A percentile compares a stretch with the other conserved stretches of the same genome.
Conservation (phyloP, 1,140 invertebrate genomes). For the Brachionus manjavacas region DNA sequence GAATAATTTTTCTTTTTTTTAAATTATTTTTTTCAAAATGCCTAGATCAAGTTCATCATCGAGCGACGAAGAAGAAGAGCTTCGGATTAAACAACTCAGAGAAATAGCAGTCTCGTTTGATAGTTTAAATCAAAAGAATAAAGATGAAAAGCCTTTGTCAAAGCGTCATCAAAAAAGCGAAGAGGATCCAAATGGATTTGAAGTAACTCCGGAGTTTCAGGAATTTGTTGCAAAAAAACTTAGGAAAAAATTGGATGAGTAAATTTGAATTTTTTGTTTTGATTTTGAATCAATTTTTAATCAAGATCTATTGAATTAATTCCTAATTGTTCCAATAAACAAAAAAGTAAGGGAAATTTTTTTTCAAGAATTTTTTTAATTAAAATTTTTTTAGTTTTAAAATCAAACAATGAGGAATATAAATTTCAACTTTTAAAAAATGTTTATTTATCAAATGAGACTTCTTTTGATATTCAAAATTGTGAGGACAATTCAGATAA, state of each 20-base stretch:
- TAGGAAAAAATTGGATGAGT: constrained; percentile 19
- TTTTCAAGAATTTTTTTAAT: neutral
- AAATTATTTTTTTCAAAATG: constrained; percentile 2
- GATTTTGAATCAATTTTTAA: neutral
- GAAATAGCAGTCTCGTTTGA: neutral
- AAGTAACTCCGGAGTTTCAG: constrained; percentile 3
- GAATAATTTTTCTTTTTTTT: neutral
- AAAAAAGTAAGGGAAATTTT: neutral
- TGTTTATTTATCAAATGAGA: neutral
- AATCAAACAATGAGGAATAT: neutral
- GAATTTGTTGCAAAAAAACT: constrained; percentile 24
- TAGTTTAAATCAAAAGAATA: neutral
- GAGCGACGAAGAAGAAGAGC: constrained; percentile 23
- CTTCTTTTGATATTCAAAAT: neutral
- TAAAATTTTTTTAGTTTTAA: neutral
- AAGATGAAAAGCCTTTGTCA: neutral
- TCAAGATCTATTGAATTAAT: constrained; percentile 14
- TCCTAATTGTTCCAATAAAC: neutral
- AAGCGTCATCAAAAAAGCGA: neutral
- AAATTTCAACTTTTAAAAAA: constrained; percentile 9
- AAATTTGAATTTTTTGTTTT: neutral
- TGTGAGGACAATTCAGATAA: neutral
- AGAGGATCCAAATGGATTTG: neutral
- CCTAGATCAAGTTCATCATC: neutral
- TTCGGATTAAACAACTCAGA: neutral